A percentile compares a stretch with the other conserved stretches of the same genome.
Evolutionary conservation across 2,797 vertebrate species (phyloP).

Genomic region (Sebastes taczanowskii): DNA sequence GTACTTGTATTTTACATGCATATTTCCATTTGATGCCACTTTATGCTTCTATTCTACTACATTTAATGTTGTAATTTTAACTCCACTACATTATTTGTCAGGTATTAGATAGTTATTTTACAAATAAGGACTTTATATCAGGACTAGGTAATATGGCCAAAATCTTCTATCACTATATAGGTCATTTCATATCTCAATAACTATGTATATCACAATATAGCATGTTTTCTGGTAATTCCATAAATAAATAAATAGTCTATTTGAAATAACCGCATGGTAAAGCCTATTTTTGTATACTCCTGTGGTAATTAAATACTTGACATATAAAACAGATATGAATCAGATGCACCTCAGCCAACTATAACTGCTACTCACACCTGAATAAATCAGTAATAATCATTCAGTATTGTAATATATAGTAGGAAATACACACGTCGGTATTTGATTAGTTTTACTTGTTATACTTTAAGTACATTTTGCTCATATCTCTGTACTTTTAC

Average conservation of each 20-base stretch:
- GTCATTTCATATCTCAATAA: too few species aligned
- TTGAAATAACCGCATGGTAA: too few species aligned
- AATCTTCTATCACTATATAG: too few species aligned
- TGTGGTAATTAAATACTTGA: too few species aligned
- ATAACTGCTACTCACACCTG: background rate
- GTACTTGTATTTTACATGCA: background rate
- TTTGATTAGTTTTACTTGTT: background rate
- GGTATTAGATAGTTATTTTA: background rate
- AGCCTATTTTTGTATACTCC: too few species aligned
- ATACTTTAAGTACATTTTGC: background rate
- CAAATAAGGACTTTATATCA: background rate
- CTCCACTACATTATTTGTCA: background rate
- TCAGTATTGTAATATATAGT: too few species aligned
- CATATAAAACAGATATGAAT: background rate
- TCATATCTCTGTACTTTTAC: background rate
- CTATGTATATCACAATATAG: too few species aligned
- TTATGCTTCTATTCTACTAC: background rate
- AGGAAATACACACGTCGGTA: too few species aligned
- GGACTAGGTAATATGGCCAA: too few species aligned
- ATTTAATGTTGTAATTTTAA: background rate
- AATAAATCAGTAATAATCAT: background rate
- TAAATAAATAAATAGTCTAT: too few species aligned
- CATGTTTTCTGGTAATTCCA: too few species aligned
- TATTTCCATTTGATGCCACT: background rate
- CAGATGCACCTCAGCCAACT: background rate